Evolutionary conservation across 2,113 vertebrate genomes (phyloP).

Genomic region (Cyanistes caeruleus): DNA sequence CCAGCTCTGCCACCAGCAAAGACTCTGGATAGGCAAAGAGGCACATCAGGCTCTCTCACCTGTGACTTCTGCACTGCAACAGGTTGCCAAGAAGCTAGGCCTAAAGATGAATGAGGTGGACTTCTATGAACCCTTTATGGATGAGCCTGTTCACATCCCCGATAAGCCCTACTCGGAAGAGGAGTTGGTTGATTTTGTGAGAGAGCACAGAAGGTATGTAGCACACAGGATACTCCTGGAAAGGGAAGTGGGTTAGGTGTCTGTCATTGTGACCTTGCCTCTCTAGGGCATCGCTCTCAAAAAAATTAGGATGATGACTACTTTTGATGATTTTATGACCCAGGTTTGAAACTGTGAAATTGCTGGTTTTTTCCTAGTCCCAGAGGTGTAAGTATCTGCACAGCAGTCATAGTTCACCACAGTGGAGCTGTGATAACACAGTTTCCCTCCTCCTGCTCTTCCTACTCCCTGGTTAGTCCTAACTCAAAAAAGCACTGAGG

Average conservation of each 20-base stretch:
- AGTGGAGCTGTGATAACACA: background rate
- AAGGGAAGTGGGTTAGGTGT: background rate
- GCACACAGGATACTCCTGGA: background rate
- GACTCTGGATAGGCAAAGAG: background rate
- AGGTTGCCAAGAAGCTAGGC: conserved; percentile 95
- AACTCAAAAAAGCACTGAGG: background rate
- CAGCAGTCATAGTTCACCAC: background rate
- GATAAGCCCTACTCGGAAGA: conserved; percentile 91
- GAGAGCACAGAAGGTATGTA: conserved; percentile 85
- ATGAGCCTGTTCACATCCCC: conserved; percentile 88
- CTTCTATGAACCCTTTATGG: conserved; percentile 98
- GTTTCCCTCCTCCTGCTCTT: background rate
- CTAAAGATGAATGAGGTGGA: conserved; percentile 96
- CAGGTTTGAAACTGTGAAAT: background rate
- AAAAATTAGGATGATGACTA: background rate
- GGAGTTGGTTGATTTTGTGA: conserved; percentile 91
- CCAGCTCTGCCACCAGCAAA: background rate
- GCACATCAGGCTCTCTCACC: background rate
- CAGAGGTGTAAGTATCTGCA: background rate
- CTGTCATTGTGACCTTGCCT: background rate
- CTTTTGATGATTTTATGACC: background rate
- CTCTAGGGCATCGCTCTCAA: background rate
- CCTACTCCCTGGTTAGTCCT: background rate
- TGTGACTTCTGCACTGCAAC: conserved; percentile 9
- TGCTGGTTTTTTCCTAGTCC: background rate